phyloP scores from a whole-genome alignment of 2,113 vertebrate genomes.

The Vimba vimba region DNA sequence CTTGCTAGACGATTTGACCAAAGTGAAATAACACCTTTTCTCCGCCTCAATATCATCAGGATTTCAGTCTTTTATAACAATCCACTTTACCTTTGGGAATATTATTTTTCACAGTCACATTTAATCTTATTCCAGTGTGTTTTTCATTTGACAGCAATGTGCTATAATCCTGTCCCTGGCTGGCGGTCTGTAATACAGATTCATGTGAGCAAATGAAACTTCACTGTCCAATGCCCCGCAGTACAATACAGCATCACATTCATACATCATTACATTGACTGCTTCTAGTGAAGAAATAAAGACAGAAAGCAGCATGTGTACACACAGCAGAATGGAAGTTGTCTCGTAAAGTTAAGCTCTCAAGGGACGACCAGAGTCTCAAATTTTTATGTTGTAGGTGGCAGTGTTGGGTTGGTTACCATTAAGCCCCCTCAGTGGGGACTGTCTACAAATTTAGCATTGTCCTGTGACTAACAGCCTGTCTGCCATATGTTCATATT shows the following conservation, averaged over 20 bases:
- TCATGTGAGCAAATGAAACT: slow-evolving; percentile 42
- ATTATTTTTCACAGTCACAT: slow-evolving; percentile 34
- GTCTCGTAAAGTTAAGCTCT: background rate
- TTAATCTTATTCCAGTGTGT: slow-evolving; percentile 33
- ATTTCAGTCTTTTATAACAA: slow-evolving; percentile 11
- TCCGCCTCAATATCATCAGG: background rate
- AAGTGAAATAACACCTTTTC: slow-evolving; percentile 16
- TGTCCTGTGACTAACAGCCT: slow-evolving; percentile 36
- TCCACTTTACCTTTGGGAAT: slow-evolving; percentile 21
- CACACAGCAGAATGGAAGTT: background rate
- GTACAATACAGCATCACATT: slow-evolving; percentile 13
- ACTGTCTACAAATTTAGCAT: slow-evolving; percentile 3
- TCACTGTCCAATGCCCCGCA: slow-evolving; percentile 31
- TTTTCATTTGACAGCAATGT: slow-evolving; percentile 41
- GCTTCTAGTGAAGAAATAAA: background rate
- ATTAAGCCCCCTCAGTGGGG: background rate
- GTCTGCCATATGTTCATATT: slow-evolving; percentile 33
- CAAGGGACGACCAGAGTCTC: background rate
- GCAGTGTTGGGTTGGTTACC: slow-evolving; percentile 9
- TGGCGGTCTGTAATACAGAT: slow-evolving; percentile 26
- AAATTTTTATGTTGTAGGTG: slow-evolving; percentile 13
- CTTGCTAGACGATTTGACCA: background rate
- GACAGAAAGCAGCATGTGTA: slow-evolving; percentile 10
- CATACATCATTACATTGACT: slow-evolving; percentile 31
- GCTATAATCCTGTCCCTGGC: slow-evolving; percentile 36